Evolutionary conservation across 2,113 vertebrate species (phyloP).

Genomic region (Formicarius rufipectus): DNA sequence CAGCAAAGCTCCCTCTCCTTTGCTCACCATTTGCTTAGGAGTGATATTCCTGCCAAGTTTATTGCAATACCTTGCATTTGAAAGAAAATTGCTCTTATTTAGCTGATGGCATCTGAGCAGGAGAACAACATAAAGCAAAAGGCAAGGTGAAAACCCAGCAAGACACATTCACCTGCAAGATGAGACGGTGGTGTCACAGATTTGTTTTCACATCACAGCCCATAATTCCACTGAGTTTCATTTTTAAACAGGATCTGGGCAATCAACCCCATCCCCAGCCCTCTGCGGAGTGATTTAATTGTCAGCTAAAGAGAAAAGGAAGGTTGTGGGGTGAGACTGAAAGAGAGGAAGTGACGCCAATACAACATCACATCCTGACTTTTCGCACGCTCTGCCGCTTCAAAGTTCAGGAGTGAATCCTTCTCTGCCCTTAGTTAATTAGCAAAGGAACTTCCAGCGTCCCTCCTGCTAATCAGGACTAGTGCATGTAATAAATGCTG

Average conservation of each 20-base stretch:
- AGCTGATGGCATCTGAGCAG: neutral
- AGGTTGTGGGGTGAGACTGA: conserved; percentile 21
- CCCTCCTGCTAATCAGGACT: neutral
- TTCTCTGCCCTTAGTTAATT: neutral
- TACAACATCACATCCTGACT: neutral
- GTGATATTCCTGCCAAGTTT: conserved; percentile 39
- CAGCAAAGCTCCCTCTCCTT: neutral
- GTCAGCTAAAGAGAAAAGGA: neutral
- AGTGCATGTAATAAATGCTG: neutral
- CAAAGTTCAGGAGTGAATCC: neutral
- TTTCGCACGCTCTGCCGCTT: neutral
- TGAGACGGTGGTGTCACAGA: accelerated
- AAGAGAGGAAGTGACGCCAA: conserved; percentile 40
- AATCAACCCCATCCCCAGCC: neutral
- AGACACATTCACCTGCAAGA: neutral
- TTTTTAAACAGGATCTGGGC: neutral
- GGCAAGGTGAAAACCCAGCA: neutral
- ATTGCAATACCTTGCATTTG: conserved; percentile 51
- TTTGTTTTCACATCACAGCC: neutral
- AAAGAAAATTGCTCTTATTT: conserved; percentile 28
- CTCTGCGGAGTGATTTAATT: neutral
- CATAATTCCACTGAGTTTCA: neutral
- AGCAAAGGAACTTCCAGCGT: neutral
- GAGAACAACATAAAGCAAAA: neutral
- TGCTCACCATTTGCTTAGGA: conserved; percentile 9